Percentiles rank a stretch among this genome's conserved stretches.
These are phyloP conservation scores for Caprella mutica DNA, from an alignment of 2,888 invertebrate genomes.

Conservation along the genomic window DNA sequence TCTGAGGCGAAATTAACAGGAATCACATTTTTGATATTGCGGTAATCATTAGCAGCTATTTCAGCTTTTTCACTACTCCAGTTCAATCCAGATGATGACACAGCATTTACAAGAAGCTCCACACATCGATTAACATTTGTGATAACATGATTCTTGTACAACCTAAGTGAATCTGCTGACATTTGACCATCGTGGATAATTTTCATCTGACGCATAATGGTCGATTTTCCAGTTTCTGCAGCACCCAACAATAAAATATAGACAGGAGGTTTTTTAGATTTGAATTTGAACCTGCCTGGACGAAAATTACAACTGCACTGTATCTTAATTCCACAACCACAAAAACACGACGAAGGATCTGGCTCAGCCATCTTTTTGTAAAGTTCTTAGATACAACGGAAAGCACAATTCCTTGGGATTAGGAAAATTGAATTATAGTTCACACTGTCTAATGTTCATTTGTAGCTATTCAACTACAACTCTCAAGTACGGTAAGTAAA, in stretches of 20 bases:
- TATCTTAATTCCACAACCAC: too few relatives aligned
- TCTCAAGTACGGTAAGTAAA: too few relatives aligned
- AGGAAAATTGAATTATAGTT: too few relatives aligned
- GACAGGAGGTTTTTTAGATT: too few relatives aligned
- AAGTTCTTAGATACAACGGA: too few relatives aligned
- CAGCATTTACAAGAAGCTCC: conserved; percentile 18
- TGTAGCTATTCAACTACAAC: too few relatives aligned
- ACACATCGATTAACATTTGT: conserved; percentile 26
- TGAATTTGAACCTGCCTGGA: too few relatives aligned
- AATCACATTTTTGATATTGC: neutral
- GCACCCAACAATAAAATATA: conserved; percentile 30
- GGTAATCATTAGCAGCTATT: conserved; percentile 23
- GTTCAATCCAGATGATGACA: conserved; percentile 16
- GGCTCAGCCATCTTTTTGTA: too few relatives aligned
- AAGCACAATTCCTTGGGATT: too few relatives aligned
- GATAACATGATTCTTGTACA: conserved; percentile 31
- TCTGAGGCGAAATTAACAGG: neutral
- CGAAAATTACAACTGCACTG: too few relatives aligned
- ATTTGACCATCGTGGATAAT: conserved; percentile 31
- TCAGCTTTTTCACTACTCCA: conserved; percentile 25
- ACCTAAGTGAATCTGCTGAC: conserved; percentile 26
- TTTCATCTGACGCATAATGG: conserved; percentile 33
- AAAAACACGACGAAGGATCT: too few relatives aligned
- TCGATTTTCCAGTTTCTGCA: conserved; percentile 33
- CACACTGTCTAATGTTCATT: too few relatives aligned